phyloP scores from a whole-genome alignment of 2,888 invertebrate genomes.

The Cyclophora punctaria region DNA sequence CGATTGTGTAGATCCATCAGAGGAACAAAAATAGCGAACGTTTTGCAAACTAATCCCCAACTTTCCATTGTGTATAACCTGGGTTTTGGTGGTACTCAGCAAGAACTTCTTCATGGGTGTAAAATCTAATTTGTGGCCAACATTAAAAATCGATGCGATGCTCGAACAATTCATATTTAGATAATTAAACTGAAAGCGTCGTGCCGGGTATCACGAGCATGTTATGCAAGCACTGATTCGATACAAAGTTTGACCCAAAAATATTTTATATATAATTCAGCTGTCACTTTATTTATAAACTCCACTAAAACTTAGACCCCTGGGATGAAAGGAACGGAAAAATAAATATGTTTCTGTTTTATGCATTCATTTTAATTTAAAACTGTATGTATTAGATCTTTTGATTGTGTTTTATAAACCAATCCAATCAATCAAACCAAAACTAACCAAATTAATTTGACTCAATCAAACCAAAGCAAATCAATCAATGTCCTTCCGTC shows the following conservation, averaged over 20 bases:
- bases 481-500: no score
- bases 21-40: slow-evolving; percentile 33
- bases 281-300: no score
- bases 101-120: slow-evolving; percentile 33
- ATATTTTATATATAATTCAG: neutral
- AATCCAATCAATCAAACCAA: no score
- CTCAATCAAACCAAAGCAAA: no score
- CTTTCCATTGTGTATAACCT: slow-evolving; percentile 22
- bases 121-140: slow-evolving; percentile 44
- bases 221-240: slow-evolving; percentile 46
- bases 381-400: no score
- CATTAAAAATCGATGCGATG: slow-evolving; percentile 38
- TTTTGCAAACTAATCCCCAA: slow-evolving; percentile 20
- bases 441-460: no score
- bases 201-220: slow-evolving; percentile 31
- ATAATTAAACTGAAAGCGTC: slow-evolving; percentile 7
- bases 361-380: no score
- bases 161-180: slow-evolving; percentile 56
- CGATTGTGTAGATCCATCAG: slow-evolving; percentile 23
- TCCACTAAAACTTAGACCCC: no score
- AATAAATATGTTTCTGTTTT: no score
- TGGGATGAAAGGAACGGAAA: no score
- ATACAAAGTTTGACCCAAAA: neutral
- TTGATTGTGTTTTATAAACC: no score
- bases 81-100: slow-evolving; percentile 28